Base-by-base conservation (phyloP, 2,797 vertebrate species). In the Sebastes matsubarae region DNA sequence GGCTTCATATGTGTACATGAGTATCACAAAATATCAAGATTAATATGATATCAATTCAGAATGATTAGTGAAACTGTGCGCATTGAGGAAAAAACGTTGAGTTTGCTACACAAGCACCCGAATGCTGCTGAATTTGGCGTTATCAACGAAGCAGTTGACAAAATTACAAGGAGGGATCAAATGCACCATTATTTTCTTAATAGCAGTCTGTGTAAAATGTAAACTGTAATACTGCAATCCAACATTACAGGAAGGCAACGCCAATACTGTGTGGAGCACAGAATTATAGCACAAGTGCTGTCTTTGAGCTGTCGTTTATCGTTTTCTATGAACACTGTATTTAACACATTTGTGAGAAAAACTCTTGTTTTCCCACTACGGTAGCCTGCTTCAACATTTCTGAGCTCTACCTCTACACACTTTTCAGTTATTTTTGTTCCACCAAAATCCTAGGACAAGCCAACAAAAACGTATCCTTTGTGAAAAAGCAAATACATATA, bases 41-140 rank as follows among this genome's bases (percentile, higher is more conserved):
- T 50, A 67, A 67, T 20, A 64, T 66, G 65, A 64, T 27, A 61
- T 74, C 18, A 64, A 30, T 72, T 34, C 11, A 63, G 72, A 57
- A 72, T 63, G 84, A 70, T 4, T 25, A 42, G 69, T 65, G 65
- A 69, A 64, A 75, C 58, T 63, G 65, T 86, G 70, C 11, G 75
- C 14, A 54, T 54, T 54, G 32, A 78, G 24, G 52, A 65, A 79
- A 80, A 52, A 63, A 75, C 72, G 77, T 84, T 61, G 20, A 84
- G 68, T 88, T 89, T 94, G 94, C 94, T 95, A 95, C 93, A 92
- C 91, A 87, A 92, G 90, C 85, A 92, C 85, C 82, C 25, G 46
- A 66, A 91, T 88, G 88, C 81, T 84, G 82, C 75, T 82, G 83
- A 84, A 73, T 67, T 85, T 58, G 83, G 69, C 82, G 75, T 73